These are phyloP conservation scores for Drosophila biarmipes DNA, from an alignment of 1,140 invertebrate species.

Conservation along the genomic window DNA sequence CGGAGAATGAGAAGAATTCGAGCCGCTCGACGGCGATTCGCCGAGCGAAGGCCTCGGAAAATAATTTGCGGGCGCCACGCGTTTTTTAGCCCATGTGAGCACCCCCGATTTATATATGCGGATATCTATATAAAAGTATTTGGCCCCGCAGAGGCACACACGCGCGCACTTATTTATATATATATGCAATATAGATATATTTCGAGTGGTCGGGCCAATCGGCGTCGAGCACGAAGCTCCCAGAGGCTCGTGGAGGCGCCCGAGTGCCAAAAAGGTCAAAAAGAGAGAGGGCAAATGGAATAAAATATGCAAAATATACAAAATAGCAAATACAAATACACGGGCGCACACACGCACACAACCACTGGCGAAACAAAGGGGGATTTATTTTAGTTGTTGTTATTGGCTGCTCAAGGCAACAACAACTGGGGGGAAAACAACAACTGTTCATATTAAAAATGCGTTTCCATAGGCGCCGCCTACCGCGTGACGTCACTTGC, in stretches of 20 bases:
- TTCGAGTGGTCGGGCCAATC: slow-evolving; percentile 60
- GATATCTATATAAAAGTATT: slow-evolving; percentile 66
- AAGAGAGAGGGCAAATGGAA: slow-evolving; percentile 72
- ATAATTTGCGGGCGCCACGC: slow-evolving; percentile 31
- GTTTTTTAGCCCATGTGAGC: slow-evolving; percentile 37
- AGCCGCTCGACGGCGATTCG: slow-evolving; percentile 22
- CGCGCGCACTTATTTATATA: slow-evolving; percentile 35
- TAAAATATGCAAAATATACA: slow-evolving; percentile 81
- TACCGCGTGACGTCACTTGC: slow-evolving; percentile 68
- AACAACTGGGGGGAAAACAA: slow-evolving; percentile 27
- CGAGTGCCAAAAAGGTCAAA: slow-evolving; percentile 63
- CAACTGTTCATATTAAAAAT: slow-evolving; percentile 75
- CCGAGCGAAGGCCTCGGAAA: slow-evolving; percentile 20
- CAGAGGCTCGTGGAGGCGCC: slow-evolving; percentile 48
- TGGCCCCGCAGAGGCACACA: slow-evolving; percentile 9
- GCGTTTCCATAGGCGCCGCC: slow-evolving; percentile 72
- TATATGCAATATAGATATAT: slow-evolving; percentile 67
- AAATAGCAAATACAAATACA: slow-evolving; percentile 42
- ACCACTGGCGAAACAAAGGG: neutral
- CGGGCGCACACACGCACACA: slow-evolving; percentile 24
- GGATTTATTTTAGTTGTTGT: slow-evolving; percentile 76
- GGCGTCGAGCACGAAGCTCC: slow-evolving; percentile 71
- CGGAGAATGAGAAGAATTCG: neutral
- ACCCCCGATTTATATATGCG: slow-evolving; percentile 46
- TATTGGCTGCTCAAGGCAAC: slow-evolving; percentile 64